Base-by-base conservation (phyloP, 2,113 vertebrate species). In the Oreochromis spilurus region DNA sequence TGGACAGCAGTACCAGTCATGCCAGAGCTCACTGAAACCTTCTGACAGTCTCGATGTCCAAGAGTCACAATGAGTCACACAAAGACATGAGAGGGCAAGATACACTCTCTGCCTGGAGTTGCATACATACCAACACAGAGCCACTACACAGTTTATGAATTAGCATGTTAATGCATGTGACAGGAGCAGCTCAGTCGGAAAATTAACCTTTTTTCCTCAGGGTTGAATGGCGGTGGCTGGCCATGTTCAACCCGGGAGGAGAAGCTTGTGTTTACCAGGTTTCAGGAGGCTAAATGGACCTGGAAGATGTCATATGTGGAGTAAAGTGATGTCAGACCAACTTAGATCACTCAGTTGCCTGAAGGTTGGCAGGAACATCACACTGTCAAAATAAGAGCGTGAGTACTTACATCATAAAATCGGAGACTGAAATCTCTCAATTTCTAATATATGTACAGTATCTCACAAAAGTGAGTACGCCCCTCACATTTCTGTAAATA, bases 161-260 rank as follows among this genome's bases (percentile, higher is more conserved):
- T 91, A 84, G 78, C 86, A 92, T 79, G 29, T 83, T 94, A 90
- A 92, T 87, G 84, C 88, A 87, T 89, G 87, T 91, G 94, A 95
- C 92, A 85, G 91, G 81, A 92, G 87, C 89, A 89, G 83, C 88
- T 95, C 93, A 84, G 81, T 95, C 3, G 88, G 91, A 96, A 95
- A 94, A 95, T 95, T 83, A 92, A 94, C 95, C 94, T 92, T 94
- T 92, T 87, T 88, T 87, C 79, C 77, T 82, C 7, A 2, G 70
- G 91, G 87, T 34, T 54, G 85, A 83, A 9, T 5, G 62, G 70
- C 9, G 2, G 81, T 16, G 87, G 77, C 53, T 12, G 87, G 17
- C 31, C n/a, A 5, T 2, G 38, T 70, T 78, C 31, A 53, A 45
- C 78, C 52, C 1, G 7, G 34, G 26, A 53, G 50, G 84, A 72